Evolutionary conservation across 2,888 invertebrate species (phyloP).

Genomic region (Suillia variegata): DNA sequence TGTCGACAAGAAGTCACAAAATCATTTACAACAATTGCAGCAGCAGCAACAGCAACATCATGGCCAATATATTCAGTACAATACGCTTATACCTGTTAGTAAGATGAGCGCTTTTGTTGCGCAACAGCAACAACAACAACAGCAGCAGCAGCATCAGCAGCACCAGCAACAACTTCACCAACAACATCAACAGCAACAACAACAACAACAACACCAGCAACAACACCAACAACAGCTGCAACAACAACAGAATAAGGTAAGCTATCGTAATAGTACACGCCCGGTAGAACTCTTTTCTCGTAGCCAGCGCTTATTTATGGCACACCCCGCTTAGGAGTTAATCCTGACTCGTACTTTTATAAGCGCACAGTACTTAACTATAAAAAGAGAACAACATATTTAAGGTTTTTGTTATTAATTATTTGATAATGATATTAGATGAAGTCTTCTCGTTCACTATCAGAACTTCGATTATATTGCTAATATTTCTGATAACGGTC

Average conservation of each 20-base stretch:
- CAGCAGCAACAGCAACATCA: slow-evolving; percentile 42
- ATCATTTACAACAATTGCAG: slow-evolving; percentile 36
- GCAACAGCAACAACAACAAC: slow-evolving; percentile 48
- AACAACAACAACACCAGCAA: slow-evolving; percentile 27
- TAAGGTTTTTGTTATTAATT: too few relatives aligned
- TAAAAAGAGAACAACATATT: too few relatives aligned
- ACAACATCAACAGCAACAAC: slow-evolving; percentile 38
- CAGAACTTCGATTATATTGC: too few relatives aligned
- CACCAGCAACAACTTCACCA: slow-evolving; percentile 42
- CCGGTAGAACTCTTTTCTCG: too few relatives aligned
- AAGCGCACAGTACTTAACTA: too few relatives aligned
- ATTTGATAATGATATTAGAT: too few relatives aligned
- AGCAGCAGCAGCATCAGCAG: slow-evolving; percentile 42
- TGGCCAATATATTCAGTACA: slow-evolving; percentile 58
- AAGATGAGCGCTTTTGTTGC: slow-evolving; percentile 56
- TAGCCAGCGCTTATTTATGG: background rate
- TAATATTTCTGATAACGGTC: too few relatives aligned
- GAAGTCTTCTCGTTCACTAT: too few relatives aligned
- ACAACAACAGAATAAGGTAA: slow-evolving; percentile 51
- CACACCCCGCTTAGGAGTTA: too few relatives aligned
- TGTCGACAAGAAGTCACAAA: slow-evolving; percentile 55
- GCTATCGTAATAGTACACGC: slow-evolving; percentile 17
- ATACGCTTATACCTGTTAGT: slow-evolving; percentile 59
- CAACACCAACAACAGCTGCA: too few relatives aligned
- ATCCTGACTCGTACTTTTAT: too few relatives aligned